Base-by-base conservation (phyloP, 2,888 invertebrate genomes). In the Opisthograptis luteolata region DNA sequence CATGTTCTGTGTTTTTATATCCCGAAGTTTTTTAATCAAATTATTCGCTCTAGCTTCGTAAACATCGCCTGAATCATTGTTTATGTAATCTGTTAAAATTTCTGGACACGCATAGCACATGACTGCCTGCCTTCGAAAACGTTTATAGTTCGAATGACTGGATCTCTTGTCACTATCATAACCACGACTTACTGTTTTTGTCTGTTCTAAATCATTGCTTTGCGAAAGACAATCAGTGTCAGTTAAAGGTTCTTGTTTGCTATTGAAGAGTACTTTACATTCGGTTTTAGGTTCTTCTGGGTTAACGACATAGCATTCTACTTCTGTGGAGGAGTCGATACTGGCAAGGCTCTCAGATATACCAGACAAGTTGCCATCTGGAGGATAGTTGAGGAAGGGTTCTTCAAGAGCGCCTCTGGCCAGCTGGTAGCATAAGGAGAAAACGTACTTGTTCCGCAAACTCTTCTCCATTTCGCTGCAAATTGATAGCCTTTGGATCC, bases 1-100 rank as follows among this genome's bases (percentile, higher is more conserved):
- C 6, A 71, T 44, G 58, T 90, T 89, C 63, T 89, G 80, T 15
- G 76, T 71, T 70, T 88, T 89, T 2, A 89, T 84, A 51, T 87
- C 81, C 58, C 88, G 73, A 3, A 90, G 57, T 62, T 84, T 89
- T 24, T 66, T 70, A 1, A 89, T 71, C 1, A 89, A 66, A 47
- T 83, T 86, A 40, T 71, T 77, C 1, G 84, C 79, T 70, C 86
- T 77, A 8, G 48, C 58, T 50, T 80, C 78, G 46, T 79, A 82
- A 22, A 72, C 62, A 22, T 73, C 73, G 7, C 55, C 63, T 9
- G 58, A 39, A 20, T 45, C 35, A 17, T 57, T 35, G 10, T 36
- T 52, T 8, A 43, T 43, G 39, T 40, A 47, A 17, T 58, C 55
- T 35, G 49, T 50, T 1, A 62, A 10, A 0, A 62, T 22, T 40